Base-by-base conservation (phyloP, 1,140 invertebrate genomes). In the Dufourea novaeangliae region DNA sequence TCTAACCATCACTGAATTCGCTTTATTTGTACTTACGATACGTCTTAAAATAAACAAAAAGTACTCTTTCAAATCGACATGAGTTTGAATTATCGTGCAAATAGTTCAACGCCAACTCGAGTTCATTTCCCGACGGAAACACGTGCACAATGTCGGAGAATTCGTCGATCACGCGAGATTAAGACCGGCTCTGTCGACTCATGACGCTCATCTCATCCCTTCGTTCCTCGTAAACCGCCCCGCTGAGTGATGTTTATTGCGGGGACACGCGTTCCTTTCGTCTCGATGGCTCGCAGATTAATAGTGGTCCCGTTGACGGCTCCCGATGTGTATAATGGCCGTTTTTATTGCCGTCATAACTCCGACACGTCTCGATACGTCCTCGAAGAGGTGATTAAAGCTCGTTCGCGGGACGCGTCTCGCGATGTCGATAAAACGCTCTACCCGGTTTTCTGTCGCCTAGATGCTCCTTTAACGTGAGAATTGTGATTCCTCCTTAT, bases 301-400 rank as follows among this genome's bases (percentile, higher is more conserved):
- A 62, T 62, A n/a, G 34, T n/a, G 20, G n/a, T 12, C 34, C 54
- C 11, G 52, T 12, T 34, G 59, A 14, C n/a, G n/a, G n/a, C 17
- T 7, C 17, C 20, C n/a, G 34, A 62, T 62, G 37, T n/a, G 34
- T 39, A 32, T 12, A 25, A 62, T 1, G 59, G 57, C 20, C 32
- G 32, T n/a, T 61, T 61, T 61, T 61, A 61, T 61, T 61, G 20
- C 20, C 57, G 57, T 37, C 32, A 6, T 61, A 22, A 61, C 57
- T 37, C 57, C 32, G 57, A 37, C 57, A 37, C 57, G 57, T 7
- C 29, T 34, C 56, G 56, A 59, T 34, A 34, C 25, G 29, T 29
- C 14, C 1, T 20, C 57, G 17, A 20, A 7, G 17, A 50, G 29
- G 1, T 20, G 57, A 61, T 61, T 20, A 37, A 61, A 61, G 32